Conservation (phyloP, 1,140 invertebrate genomes). For the Lepidurus apus region DNA sequence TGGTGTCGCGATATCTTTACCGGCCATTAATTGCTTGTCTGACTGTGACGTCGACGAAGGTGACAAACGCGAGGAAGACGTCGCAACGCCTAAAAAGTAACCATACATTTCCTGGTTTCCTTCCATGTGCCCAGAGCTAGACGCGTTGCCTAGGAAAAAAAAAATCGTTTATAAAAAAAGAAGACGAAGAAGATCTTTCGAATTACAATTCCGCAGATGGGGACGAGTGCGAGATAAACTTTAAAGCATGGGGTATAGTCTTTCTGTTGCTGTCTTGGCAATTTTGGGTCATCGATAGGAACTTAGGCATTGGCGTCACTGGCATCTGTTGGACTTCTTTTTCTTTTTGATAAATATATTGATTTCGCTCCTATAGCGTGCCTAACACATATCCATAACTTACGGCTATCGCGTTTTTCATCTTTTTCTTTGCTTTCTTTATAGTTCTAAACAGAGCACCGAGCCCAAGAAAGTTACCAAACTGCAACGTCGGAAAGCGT, state of each 20-base stretch:
- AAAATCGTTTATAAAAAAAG: not conserved
- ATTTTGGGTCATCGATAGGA: not conserved
- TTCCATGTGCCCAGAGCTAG: not conserved
- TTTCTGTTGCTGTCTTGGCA: not conserved
- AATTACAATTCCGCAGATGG: not conserved
- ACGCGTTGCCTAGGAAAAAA: no score
- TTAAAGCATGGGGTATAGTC: not conserved
- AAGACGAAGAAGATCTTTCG: not conserved
- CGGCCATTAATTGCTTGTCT: slow-evolving; percentile 28
- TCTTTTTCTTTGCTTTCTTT: not conserved
- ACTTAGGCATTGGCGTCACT: not conserved
- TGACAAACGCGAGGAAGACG: slow-evolving; percentile 23
- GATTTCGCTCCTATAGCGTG: not conserved
- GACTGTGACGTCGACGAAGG: slow-evolving; percentile 24
- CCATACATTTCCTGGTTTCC: not conserved
- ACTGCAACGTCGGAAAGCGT: slow-evolving; percentile 35
- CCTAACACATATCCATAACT: not conserved
- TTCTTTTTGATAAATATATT: not conserved
- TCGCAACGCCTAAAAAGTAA: slow-evolving; percentile 26
- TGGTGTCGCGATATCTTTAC: slow-evolving; percentile 25
- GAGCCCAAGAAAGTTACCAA: slow-evolving; percentile 33
- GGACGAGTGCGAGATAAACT: not conserved
- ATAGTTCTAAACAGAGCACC: not conserved
- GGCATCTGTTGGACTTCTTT: not conserved
- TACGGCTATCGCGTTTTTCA: not conserved